Evolutionary conservation across 2,113 vertebrate genomes (phyloP).

Genomic region (Tonatia bakeri): DNA sequence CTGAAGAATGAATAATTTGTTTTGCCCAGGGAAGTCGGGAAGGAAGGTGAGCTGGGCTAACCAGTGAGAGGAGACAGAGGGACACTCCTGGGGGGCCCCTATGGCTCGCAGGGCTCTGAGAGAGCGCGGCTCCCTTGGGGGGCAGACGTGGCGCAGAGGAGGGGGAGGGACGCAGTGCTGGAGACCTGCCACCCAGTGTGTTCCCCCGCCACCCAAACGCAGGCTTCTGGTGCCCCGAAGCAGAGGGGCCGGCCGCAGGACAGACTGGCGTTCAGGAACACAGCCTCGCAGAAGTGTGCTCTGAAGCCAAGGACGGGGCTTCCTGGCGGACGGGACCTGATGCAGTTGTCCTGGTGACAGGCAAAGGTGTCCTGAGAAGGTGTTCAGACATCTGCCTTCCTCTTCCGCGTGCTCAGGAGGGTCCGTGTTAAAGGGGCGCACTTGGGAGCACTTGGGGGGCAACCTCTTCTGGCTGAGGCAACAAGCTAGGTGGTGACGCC

Average conservation of each 20-base stretch:
- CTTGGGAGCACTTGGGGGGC: neutral
- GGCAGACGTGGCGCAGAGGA: neutral
- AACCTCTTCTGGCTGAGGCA: neutral
- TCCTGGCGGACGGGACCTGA: neutral
- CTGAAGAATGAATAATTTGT: neutral
- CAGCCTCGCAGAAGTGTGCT: neutral
- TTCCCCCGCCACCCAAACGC: too few relatives aligned
- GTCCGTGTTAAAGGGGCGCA: neutral
- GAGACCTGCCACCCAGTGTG: too few relatives aligned
- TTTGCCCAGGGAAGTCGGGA: neutral
- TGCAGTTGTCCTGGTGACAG: neutral
- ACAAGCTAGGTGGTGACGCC: neutral
- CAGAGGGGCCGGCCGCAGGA: neutral
- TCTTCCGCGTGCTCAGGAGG: neutral
- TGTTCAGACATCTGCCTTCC: neutral
- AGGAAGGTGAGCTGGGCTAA: neutral
- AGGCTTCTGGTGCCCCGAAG: neutral
- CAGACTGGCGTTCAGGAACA: neutral
- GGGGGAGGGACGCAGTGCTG: neutral
- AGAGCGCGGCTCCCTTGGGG: neutral
- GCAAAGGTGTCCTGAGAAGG: neutral
- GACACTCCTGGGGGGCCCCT: neutral
- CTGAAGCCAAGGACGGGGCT: neutral
- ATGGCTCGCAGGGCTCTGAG: neutral
- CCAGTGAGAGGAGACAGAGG: neutral